Base-by-base conservation (phyloP, 2,888 invertebrate genomes). In the Heliconius ethilla region DNA sequence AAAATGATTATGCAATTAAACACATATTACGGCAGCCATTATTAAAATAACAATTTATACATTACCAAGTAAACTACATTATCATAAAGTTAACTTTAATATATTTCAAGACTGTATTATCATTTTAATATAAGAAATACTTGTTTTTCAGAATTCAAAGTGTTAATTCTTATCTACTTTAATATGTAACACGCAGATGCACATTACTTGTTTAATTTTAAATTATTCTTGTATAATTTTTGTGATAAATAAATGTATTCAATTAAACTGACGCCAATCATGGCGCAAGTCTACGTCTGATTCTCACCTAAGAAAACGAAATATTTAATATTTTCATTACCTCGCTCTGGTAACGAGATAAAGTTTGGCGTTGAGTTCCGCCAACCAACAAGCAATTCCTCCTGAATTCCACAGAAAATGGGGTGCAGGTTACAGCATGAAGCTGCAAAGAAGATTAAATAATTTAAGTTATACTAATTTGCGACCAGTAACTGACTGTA, bases 141-240 rank as follows among this genome's bases (percentile, higher is more conserved):
- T 59, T 72, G 59, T 72, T 72, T 59, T 59, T 33, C 72, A 72
- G n/a, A 72, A 72, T 37, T 59, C n/a, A 72, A 72, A 59, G 72
- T 72, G 72, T 59, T 72, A 55, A 55, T 33, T 33, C 72, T 72
- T 72, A 59, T 59, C 25, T 59, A 59, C 13, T 33, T 72, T 15
- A 33, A 40, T 69, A 45, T 69, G 25, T 27, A 25, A 69, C 25
- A 69, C 25, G 25, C 69, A 69, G 40, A 69, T 69, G 69, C 25
- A 69, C 40, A 25, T 29, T 15, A 25, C 9, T 69, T 69, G 6
- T 69, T 11, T 27, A 40, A 40, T 25, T 40, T 69, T 40, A 25
- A 40, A 40, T 40, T 15, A 40, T 25, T 15, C 13, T 22, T 67
- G 66, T 37, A 37, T 37, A 37, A 37, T 66, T 66, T 66, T 66